Evolutionary conservation across 2,797 vertebrate species (phyloP), one percentile per base, ranked within the genome.

Genomic region (Hephaestus fuliginosus): DNA sequence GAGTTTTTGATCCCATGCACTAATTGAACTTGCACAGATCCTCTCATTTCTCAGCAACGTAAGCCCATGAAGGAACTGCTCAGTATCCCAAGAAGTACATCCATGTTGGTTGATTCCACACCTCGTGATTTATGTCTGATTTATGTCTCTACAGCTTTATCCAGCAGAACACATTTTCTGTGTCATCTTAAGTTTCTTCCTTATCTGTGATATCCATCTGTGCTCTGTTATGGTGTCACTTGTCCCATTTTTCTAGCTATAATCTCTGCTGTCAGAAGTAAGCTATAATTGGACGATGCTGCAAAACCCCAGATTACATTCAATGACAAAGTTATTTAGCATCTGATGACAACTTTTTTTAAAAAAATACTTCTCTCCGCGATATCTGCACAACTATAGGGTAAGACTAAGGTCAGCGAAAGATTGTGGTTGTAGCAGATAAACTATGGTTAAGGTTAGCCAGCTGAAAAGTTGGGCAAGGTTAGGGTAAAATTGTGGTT

Each of bases 401-500:
- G n/a, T 74, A 22, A 49, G 63, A 49, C 63, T 66, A 60, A 2
- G 13, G 39, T 70, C 22, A 51, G 43, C 64, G 65, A 44, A 63
- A 6, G 53, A n/a, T 12, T 55, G 28, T 36, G 39, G 49, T 39
- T n/a, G 28, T 10, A 43, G 36, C 7, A 74, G 22, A 55, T 66
- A 25, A 53, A 48, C 72, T 53, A 48, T 36, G 20, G 43, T 64
- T 58, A 51, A 56, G 39, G n/a, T 68, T 28, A 74, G 22, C 66
- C 22, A 68, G 53, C 58, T 49, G 25, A 74, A 53, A 63, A 15
- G 15, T 58, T 43, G 20, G 49, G 49, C 36, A 49, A 43, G 33
- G 22, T 70, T 28, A 49, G 52, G 43, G 14, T 53, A 76, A 48
- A 25, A 53, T 71, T 20, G 20, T 69, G 22, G 25, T 60, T 70